Evolutionary conservation across 2,113 vertebrate species (phyloP).

Genomic region (Empidonax traillii): DNA sequence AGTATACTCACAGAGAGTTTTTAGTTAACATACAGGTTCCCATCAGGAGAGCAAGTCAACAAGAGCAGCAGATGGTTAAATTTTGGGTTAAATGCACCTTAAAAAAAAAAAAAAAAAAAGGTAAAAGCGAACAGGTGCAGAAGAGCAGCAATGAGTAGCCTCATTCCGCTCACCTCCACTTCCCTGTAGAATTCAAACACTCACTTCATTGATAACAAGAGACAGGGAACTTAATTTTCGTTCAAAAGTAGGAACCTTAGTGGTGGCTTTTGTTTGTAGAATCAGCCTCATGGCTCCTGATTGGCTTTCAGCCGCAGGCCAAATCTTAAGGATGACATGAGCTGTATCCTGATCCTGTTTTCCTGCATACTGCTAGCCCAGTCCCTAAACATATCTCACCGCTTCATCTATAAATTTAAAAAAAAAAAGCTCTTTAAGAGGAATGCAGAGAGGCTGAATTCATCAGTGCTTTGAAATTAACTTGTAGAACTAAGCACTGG

Average conservation of each 20-base stretch:
- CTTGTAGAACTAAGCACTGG: slow-evolving; percentile 27
- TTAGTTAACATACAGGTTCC: neutral
- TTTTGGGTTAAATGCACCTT: neutral
- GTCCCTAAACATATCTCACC: neutral
- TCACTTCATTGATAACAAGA: neutral
- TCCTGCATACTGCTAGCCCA: neutral
- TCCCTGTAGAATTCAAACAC: neutral
- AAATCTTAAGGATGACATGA: neutral
- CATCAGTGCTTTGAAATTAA: slow-evolving; percentile 36
- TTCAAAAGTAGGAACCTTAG: neutral
- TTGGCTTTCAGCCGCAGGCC: neutral
- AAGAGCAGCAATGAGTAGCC: neutral
- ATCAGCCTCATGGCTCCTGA: neutral
- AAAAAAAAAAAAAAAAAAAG: too few relatives aligned
- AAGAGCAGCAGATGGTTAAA: neutral
- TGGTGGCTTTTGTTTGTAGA: neutral
- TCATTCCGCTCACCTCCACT: neutral
- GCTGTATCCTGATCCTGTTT: neutral
- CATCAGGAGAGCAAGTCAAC: neutral
- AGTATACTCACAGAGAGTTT: neutral
- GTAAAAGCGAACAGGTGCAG: neutral
- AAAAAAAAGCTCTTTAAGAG: neutral
- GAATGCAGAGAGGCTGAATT: neutral
- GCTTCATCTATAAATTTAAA: neutral
- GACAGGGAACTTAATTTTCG: neutral